Evolutionary conservation across 64 coral and sea anemone species (phyloP).

Genomic region (Acropora yongei): DNA sequence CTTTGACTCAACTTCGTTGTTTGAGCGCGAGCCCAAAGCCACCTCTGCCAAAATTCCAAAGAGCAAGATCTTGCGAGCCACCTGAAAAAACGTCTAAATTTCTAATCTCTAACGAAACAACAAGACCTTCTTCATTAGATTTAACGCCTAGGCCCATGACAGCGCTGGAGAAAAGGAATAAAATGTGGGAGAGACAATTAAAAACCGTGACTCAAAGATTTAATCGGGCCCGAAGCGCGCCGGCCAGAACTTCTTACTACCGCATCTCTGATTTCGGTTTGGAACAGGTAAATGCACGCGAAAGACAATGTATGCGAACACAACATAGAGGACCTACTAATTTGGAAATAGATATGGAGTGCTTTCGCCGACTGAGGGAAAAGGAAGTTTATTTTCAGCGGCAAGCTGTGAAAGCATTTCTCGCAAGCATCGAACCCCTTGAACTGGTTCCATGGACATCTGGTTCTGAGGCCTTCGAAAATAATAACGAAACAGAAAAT

Average conservation of each 20-base stretch:
- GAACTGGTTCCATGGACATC: conserved; percentile 81
- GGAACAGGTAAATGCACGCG: not conserved
- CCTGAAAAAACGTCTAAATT: not conserved
- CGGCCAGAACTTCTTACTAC: conserved; percentile 63
- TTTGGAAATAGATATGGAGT: conserved; percentile 59
- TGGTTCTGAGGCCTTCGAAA: not conserved
- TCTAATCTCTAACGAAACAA: not conserved
- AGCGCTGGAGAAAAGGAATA: conserved; percentile 85
- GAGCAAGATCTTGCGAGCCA: conserved; percentile 72
- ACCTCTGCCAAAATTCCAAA: conserved; percentile 76
- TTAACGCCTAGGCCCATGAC: conserved; percentile 83
- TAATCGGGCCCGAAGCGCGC: conserved; percentile 82
- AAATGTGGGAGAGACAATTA: conserved; percentile 83
- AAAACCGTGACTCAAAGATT: conserved; percentile 80
- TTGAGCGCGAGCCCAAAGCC: conserved; percentile 84
- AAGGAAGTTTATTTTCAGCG: conserved; percentile 72
- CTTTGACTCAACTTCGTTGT: conserved; percentile 73
- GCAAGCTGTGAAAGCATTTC: conserved; percentile 59
- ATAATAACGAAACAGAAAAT: conserved; percentile 20
- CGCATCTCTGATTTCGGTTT: conserved; percentile 78
- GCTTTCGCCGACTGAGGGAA: conserved; percentile 65
- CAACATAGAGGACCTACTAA: not conserved
- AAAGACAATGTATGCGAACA: not conserved
- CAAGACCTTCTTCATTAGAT: not conserved
- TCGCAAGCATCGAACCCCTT: conserved; percentile 69